Base-by-base conservation (phyloP, 2,797 vertebrate species). In the Sebastes miniatus region DNA sequence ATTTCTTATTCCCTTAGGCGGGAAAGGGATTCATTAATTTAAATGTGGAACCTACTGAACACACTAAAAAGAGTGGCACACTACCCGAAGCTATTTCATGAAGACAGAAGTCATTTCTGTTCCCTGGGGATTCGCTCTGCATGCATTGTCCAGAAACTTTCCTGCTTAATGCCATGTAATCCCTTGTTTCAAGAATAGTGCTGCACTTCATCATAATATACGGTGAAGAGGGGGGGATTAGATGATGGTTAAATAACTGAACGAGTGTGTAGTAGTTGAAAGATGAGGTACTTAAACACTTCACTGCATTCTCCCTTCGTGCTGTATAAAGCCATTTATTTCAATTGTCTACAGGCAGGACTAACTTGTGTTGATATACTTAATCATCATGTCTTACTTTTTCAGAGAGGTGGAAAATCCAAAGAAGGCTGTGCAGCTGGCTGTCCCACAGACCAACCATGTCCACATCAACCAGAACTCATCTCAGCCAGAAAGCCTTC, bases 401-500 rank as follows among this genome's bases (percentile, higher is more conserved):
- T 77, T 77, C 88, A 96, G 96, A 90, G 95, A 95, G 68, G 12
- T 96, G 32, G 95, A 98, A 95, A 94, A 92, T 84, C 76, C 88
- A 69, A 96, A 94, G 70, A 97, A 97, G 85, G 78, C 77, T 22
- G 94, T 95, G 67, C 96, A 96, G 73, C 96, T 96, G 80, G 95
- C 96, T 1, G 94, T 96, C 54, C 96, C 96, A 27, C 97, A 97
- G 73, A 95, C 90, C 85, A 98, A 98, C 89, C 97, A 98, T 16
- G 79, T 96, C 66, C 95, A 87, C 82, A 69, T 93, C 79, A 94
- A 85, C 81, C 96, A 93, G 65, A 97, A 92, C 50, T 94, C 92
- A 73, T 73, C 91, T 84, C 96, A 92, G 56, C 11, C 94, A 76
- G 96, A 96, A 61, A 83, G 85, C 5, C 77, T 88, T 77, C 95